Conservation (phyloP, 2,797 vertebrate species). For the Gila robusta region DNA sequence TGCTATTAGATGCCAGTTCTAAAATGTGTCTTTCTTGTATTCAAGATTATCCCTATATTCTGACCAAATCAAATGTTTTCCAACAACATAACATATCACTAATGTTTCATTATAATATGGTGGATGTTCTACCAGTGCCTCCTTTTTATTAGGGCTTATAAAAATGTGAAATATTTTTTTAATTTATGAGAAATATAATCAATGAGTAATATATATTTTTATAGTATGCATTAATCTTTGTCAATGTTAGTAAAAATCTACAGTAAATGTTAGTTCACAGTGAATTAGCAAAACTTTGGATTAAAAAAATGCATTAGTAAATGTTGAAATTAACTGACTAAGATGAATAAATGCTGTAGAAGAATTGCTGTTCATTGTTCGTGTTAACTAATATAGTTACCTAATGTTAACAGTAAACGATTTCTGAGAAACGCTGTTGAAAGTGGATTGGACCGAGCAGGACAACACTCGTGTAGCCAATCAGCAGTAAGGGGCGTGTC, state of each 20-base stretch:
- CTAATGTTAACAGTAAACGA: not conserved
- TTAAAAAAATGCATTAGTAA: not conserved
- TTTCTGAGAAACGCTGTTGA: too few species aligned
- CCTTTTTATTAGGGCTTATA: not conserved
- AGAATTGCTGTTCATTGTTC: not conserved
- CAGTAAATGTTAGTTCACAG: not conserved
- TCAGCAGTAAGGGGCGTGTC: not conserved
- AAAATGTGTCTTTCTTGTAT: not conserved
- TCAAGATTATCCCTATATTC: not conserved
- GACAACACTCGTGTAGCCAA: not conserved
- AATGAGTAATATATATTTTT: not conserved
- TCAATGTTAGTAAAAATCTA: not conserved
- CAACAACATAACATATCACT: not conserved
- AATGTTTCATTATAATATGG: not conserved
- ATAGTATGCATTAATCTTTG: not conserved
- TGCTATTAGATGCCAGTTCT: not conserved
- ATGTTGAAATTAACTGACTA: not conserved
- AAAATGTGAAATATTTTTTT: not conserved
- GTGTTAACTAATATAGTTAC: not conserved
- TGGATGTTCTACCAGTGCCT: not conserved
- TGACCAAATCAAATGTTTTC: not conserved
- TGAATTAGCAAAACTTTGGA: not conserved
- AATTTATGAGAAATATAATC: not conserved
- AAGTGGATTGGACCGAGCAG: fast-evolving
- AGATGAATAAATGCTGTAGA: not conserved